These are phyloP conservation scores for Copsychus sechellarum DNA, from an alignment of 2,113 vertebrate species.

Conservation along the genomic window DNA sequence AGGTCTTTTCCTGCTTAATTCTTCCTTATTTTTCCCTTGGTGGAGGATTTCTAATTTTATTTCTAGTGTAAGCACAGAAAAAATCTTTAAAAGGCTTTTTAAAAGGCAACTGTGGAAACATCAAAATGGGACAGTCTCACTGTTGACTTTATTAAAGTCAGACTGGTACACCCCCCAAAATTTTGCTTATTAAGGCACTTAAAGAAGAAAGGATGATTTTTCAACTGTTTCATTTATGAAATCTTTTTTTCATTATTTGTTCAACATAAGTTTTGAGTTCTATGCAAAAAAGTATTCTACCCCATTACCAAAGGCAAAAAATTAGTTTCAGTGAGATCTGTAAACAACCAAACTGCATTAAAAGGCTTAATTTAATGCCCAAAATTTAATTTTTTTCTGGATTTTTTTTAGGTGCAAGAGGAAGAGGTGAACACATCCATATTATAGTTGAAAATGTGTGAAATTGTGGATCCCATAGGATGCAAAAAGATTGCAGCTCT, in stretches of 20 bases:
- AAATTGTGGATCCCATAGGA: background rate
- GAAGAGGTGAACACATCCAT: background rate
- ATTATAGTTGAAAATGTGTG: background rate
- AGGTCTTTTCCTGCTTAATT: background rate
- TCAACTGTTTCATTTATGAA: background rate
- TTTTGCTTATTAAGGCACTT: background rate
- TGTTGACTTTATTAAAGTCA: background rate
- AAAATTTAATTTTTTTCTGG: background rate
- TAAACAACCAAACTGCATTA: background rate
- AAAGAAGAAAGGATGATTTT: background rate
- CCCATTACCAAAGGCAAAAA: background rate
- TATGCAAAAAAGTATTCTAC: background rate
- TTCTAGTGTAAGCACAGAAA: background rate
- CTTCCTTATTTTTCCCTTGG: background rate
- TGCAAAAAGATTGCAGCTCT: background rate
- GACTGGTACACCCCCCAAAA: accelerated
- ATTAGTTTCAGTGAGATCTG: background rate
- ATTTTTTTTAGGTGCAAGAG: background rate
- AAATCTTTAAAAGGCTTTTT: background rate
- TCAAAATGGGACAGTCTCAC: background rate
- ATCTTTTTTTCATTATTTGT: background rate
- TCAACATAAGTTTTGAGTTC: background rate
- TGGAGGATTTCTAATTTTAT: background rate
- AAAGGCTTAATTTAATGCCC: background rate
- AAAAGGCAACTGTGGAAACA: background rate